Conservation (phyloP, 2,888 invertebrate species). For the Theristus sp. region DNA sequence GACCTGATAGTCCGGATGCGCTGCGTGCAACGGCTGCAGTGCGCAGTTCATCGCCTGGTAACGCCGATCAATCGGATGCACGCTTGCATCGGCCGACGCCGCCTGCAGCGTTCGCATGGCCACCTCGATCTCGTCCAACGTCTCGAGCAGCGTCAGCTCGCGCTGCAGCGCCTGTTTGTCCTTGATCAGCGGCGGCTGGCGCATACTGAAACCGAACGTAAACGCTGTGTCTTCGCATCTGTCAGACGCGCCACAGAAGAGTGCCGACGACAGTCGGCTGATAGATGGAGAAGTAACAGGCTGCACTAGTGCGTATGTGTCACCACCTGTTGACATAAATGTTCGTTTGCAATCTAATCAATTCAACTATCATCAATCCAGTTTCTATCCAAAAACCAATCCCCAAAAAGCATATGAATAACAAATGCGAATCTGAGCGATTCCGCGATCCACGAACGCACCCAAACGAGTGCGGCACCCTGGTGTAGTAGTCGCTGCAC, state of each 20-base stretch:
- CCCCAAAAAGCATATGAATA: no score
- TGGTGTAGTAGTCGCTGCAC: conserved; percentile 38
- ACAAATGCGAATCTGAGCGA: no score
- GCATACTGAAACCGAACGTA: conserved; percentile 29
- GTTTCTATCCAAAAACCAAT: no score
- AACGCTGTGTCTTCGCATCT: no score
- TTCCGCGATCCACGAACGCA: no score
- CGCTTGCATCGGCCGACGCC: conserved; percentile 20
- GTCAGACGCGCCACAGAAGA: no score
- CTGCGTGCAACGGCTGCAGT: conserved; percentile 27
- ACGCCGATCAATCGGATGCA: conserved; percentile 35
- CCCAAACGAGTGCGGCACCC: conserved; percentile 39
- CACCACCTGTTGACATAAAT: no score
- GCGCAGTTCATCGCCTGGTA: conserved; percentile 34
- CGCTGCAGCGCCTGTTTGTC: conserved; percentile 30
- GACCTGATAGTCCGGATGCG: conserved; percentile 30
- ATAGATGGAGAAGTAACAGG: no score
- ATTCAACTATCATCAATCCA: no score
- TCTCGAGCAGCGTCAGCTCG: conserved; percentile 35
- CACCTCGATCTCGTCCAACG: conserved; percentile 34
- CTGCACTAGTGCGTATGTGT: no score
- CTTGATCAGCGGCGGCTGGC: conserved; percentile 34
- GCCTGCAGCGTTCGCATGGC: conserved; percentile 33
- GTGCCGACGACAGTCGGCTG: no score
- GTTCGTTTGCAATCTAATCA: no score